phyloP scores from a whole-genome alignment of 2,888 invertebrate species.

The Melanostoma mellinum region DNA sequence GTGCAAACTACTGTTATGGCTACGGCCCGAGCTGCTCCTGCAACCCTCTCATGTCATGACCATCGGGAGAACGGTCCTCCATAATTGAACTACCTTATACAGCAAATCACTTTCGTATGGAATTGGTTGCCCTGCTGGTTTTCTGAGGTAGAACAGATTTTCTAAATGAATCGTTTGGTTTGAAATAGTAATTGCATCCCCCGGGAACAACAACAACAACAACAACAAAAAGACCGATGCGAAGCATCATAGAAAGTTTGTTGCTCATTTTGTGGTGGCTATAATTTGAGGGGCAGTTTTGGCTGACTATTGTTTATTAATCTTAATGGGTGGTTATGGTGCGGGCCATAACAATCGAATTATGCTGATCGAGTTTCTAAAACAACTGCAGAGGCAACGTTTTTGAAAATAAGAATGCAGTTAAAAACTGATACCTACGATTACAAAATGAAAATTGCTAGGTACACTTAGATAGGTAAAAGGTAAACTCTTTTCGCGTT shows the following conservation, averaged over 20 bases:
- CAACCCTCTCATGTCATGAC: conserved; percentile 1
- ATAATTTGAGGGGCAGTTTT: conserved; percentile 30
- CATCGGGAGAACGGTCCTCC: neutral
- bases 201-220: conserved; percentile 58
- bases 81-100: conserved; percentile 12
- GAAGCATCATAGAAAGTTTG: conserved; percentile 11
- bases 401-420: no score
- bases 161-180: conserved; percentile 61
- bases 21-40: neutral
- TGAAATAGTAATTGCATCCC: conserved; percentile 70
- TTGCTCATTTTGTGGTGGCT: conserved; percentile 51
- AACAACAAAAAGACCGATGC: conserved; percentile 9
- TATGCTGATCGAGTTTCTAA: no score
- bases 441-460: no score
- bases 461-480: no score
- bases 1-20: conserved; percentile 15
- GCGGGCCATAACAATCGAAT: neutral
- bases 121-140: conserved; percentile 32
- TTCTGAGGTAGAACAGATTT: conserved; percentile 52
- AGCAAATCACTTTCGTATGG: conserved; percentile 56
- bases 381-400: no score
- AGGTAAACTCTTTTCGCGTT: no score
- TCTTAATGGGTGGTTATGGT: conserved; percentile 41
- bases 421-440: no score
- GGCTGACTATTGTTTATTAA: conserved; percentile 45